Base-by-base conservation (phyloP, 2,888 invertebrate genomes). In the Oligia strigilis region DNA sequence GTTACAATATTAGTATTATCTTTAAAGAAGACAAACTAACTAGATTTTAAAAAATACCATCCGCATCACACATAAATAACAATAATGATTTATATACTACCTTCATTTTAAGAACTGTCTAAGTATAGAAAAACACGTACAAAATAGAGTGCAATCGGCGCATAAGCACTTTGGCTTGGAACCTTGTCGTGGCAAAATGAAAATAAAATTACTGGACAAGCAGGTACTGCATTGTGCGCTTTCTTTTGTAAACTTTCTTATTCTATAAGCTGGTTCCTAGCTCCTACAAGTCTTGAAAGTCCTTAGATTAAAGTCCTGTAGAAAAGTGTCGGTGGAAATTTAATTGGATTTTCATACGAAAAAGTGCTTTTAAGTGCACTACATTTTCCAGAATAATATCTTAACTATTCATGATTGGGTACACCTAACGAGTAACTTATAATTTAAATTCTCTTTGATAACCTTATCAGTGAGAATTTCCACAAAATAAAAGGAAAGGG, bases 201-300 rank as follows among this genome's bases (percentile, higher is more conserved):
- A 73, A 80, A 80, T 52, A 17, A 69, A 64, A 64, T 74, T 49
- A 64, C 19, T 29, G 55, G 43, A 40, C 62, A 23, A 79, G 29
- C 60, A 49, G 23, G 19, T 11, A 8, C 13, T 58, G 19, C n/a
- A 64, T 64, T 73, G 60, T 72, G 23, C 23, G 52, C 55, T 62
- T 69, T 55, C 55, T 49, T 40, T 64, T 58, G 55, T 64, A 49
- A 70, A 70, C 29, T 70, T n/a, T n/a, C 3, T 43, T 62, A 52
- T n/a, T 69, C 40, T 29, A 1, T 69, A 80, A 64, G 29, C n/a
- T 13, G 36, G 58, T 17, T 13, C 8, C 19, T 40, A 29, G 5
- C 29, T 52, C 29, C n/a, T 36, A 19, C 9, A 29, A 43, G 14
- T 77, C 4, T 77, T 64, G 52, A 64, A 76, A 52, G 14, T 62